Base-by-base conservation (phyloP, 2,888 invertebrate genomes). In the Lasioglossum oenotherae region DNA sequence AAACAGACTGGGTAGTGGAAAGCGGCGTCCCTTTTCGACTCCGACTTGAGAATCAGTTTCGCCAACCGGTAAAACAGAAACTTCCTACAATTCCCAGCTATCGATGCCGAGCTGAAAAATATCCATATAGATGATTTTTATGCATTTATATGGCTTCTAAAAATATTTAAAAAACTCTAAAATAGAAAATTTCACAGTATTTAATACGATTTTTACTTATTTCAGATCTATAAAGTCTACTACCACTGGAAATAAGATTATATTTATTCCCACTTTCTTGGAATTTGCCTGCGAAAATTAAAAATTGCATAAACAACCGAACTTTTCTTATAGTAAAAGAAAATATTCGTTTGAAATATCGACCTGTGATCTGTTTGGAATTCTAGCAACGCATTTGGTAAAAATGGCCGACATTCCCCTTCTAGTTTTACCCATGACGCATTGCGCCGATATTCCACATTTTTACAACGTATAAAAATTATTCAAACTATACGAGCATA, bases 1-100 rank as follows among this genome's bases (percentile, higher is more conserved):
- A 90, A 92, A 91, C 90, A 91, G 89, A 89, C 90, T 90, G 92
- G 91, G 90, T 90, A 88, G 81, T 86, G 84, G 75, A 85, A 81
- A 87, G 88, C 91, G 86, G 91, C 92, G 92, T 92, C 90, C 79
- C 87, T 89, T 44, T 89, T 87, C 89, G 78, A 60, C 89, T 89
- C 87, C 88, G 78, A 81, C 46, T 53, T 16, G 6, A 41, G 31
- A 5, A 12, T 35, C 88, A 91, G 69, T 38, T 19, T 44, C 4
- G 87, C 91, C 92, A 93, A 91, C 78, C 2, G 4, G 2, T 27
- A 35, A 41, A 27, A 38, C 31, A 12, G 27, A 82, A 87, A 88
- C 64, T 69, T 44, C 27, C 78, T 78, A 74, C 2, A 1, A 5
- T 31, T 3, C 2, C 16, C 4, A 35, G 1, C 23, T 16, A 49